phyloP scores from a whole-genome alignment of 1,140 invertebrate species.

The Archivesica marissinica region DNA sequence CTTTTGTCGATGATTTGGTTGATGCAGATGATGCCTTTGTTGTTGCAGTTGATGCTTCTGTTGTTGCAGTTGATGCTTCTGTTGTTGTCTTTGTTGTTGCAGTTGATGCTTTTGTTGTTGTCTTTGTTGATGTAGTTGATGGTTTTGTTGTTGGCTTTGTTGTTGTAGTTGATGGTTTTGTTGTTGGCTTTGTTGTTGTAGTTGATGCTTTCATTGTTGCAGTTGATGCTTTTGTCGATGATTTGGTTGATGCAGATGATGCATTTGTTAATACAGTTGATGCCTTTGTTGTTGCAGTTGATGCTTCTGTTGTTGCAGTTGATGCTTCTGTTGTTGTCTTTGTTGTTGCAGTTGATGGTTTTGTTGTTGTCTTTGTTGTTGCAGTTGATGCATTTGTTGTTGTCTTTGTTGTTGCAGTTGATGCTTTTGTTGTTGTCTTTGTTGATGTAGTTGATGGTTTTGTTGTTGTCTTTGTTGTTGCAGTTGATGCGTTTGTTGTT shows the following conservation, averaged over 20 bases:
- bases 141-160: background rate
- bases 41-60: background rate
- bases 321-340: background rate
- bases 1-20: background rate
- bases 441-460: background rate
- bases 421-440: background rate
- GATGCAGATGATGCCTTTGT: background rate
- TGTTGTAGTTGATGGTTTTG: conserved; percentile 13
- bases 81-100: no score
- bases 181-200: background rate
- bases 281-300: background rate
- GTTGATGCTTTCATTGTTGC: background rate
- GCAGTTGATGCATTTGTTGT: background rate
- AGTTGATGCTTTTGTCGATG: background rate
- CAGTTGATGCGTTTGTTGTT: background rate
- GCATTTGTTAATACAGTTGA: background rate
- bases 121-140: no score
- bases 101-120: no score
- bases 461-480: conserved; percentile 13
- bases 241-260: background rate
- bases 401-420: background rate
- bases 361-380: background rate
- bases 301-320: conserved; percentile 8
- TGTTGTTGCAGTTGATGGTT: conserved; percentile 14
- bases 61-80: no score